These are phyloP conservation scores for Melanostoma mellinum DNA, from an alignment of 2,888 invertebrate species.

Conservation along the genomic window DNA sequence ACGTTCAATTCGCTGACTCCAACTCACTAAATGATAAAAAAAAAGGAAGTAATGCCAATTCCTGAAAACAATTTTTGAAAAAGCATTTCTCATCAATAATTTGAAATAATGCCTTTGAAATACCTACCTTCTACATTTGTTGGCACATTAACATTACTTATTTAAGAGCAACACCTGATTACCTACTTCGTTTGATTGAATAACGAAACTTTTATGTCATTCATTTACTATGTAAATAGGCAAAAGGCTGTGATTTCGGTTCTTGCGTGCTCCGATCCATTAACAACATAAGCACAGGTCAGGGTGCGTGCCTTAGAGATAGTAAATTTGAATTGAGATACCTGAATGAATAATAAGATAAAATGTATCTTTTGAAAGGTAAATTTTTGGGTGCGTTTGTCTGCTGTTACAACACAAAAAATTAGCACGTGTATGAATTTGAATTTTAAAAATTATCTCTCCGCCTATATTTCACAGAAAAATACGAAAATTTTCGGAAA, in stretches of 20 bases:
- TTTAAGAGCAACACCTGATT: not conserved
- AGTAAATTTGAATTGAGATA: not conserved
- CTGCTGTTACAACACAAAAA: not conserved
- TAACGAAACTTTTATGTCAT: slow-evolving; percentile 10
- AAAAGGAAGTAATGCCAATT: too few relatives aligned
- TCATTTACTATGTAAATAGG: slow-evolving; percentile 10
- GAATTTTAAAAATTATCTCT: too few relatives aligned
- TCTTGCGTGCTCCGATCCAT: slow-evolving; percentile 32
- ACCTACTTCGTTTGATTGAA: slow-evolving; percentile 11
- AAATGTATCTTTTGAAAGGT: not conserved
- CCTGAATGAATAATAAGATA: not conserved
- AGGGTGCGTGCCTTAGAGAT: slow-evolving; percentile 25
- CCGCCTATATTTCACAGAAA: too few relatives aligned
- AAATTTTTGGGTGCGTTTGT: not conserved
- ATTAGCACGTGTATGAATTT: not conserved
- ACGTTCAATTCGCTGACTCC: too few relatives aligned
- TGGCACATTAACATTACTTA: too few relatives aligned
- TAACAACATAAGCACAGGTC: slow-evolving; percentile 1
- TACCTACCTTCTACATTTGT: too few relatives aligned
- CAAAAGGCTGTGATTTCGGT: slow-evolving; percentile 2
- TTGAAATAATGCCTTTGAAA: too few relatives aligned
- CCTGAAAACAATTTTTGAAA: too few relatives aligned
- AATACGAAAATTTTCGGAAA: too few relatives aligned
- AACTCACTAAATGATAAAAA: too few relatives aligned
- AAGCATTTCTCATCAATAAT: too few relatives aligned